phyloP scores from a whole-genome alignment of 2,113 vertebrate genomes.

The Sinocyclocheilus grahami region DNA sequence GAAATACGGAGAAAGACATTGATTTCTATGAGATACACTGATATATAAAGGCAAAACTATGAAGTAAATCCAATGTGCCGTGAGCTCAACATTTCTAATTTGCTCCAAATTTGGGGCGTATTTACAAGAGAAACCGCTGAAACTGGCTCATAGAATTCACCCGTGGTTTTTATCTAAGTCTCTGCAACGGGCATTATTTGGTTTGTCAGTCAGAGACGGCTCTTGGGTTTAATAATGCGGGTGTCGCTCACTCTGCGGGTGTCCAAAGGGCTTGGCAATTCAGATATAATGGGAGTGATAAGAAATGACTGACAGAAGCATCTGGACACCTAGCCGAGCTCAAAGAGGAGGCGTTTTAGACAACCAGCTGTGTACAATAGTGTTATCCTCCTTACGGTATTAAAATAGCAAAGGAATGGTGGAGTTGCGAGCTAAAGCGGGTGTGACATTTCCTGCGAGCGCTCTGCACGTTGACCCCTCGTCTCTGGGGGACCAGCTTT shows the following conservation, averaged over 20 bases:
- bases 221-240: constrained; percentile 52
- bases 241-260: constrained; percentile 41
- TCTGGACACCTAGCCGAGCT: constrained; percentile 33
- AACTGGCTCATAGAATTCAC: background rate
- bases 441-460: constrained; percentile 65
- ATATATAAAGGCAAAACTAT: constrained; percentile 13
- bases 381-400: constrained; percentile 45
- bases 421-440: constrained; percentile 58
- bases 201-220: constrained; percentile 58
- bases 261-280: constrained; percentile 46
- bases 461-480: constrained; percentile 60
- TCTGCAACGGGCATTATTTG: constrained; percentile 1
- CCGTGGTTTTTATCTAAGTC: constrained; percentile 15
- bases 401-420: constrained; percentile 47
- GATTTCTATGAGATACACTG: constrained; percentile 5
- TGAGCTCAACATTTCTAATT: background rate
- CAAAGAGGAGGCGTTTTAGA: constrained; percentile 21
- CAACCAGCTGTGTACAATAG: constrained; percentile 22
- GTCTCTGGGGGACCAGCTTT: constrained; percentile 65
- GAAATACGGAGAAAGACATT: background rate
- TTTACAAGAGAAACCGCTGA: background rate
- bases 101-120: background rate
- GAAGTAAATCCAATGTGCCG: background rate
- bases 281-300: constrained; percentile 54
- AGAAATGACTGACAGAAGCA: constrained; percentile 61